phyloP scores from a whole-genome alignment of 2,888 invertebrate genomes.

The Amblyteles armatorius region DNA sequence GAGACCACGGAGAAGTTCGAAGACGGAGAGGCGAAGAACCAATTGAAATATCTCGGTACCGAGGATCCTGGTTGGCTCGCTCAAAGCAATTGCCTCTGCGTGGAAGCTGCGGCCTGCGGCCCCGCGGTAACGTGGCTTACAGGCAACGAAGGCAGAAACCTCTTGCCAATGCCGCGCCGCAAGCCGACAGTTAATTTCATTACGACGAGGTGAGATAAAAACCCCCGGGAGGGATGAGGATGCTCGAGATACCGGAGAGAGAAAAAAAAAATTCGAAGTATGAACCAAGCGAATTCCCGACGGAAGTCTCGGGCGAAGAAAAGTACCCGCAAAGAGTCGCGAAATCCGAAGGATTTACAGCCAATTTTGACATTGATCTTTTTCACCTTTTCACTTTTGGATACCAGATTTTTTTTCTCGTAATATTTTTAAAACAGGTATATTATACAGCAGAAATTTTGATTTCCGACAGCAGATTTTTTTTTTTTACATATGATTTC shows the following conservation, averaged over 20 bases:
- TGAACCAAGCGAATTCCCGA: conserved; percentile 1
- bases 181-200: conserved; percentile 62
- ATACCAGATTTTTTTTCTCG: conserved; percentile 1
- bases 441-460: neutral
- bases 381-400: neutral
- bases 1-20: conserved; percentile 29
- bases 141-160: neutral
- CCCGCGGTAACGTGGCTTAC: neutral
- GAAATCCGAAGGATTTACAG: conserved; percentile 1
- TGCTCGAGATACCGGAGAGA: conserved; percentile 5
- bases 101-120: conserved; percentile 24
- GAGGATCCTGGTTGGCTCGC: conserved; percentile 41
- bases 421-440: too few species aligned
- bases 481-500: neutral
- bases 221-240: conserved; percentile 42
- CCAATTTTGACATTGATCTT: conserved; percentile 10
- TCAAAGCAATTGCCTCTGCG: conserved; percentile 9
- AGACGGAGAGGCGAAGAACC: conserved; percentile 57
- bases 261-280: conserved; percentile 20
- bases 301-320: neutral
- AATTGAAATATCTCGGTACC: conserved; percentile 73
- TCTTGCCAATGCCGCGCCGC: conserved; percentile 54
- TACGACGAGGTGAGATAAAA: conserved; percentile 50
- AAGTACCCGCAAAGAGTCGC: neutral
- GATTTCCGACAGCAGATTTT: neutral